Conservation (phyloP, 2,113 vertebrate genomes). For the Protobothrops flavoviridis region DNA sequence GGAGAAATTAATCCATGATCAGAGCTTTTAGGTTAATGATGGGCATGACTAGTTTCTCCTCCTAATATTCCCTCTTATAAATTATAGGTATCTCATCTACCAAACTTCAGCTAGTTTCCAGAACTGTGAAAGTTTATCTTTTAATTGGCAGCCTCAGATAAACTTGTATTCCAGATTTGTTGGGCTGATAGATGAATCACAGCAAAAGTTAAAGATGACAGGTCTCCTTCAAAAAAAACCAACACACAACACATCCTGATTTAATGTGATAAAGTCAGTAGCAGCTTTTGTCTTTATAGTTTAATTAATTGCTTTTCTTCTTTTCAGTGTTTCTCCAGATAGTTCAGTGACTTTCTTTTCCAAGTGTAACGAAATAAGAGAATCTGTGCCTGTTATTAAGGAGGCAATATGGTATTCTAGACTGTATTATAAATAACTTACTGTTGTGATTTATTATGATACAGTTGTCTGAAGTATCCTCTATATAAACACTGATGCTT, state of each 20-base stretch:
- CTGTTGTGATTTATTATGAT: conserved; percentile 52
- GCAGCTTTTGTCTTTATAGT: conserved; percentile 50
- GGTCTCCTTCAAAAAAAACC: not conserved
- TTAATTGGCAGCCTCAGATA: not conserved
- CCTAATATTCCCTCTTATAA: not conserved
- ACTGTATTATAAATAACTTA: conserved; percentile 44
- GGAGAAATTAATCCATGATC: too few species aligned
- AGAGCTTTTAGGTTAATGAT: not conserved
- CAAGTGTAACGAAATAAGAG: conserved; percentile 58
- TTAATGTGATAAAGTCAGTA: conserved; percentile 23
- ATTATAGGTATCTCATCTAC: not conserved
- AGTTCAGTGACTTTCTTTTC: conserved; percentile 57
- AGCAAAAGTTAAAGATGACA: not conserved
- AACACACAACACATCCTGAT: not conserved
- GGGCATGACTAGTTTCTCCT: not conserved
- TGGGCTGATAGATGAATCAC: not conserved
- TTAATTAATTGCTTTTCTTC: conserved; percentile 50
- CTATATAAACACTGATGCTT: conserved; percentile 31
- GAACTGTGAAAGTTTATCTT: not conserved
- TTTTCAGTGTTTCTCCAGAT: conserved; percentile 36
- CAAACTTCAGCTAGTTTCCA: not conserved
- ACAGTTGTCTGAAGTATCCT: conserved; percentile 47
- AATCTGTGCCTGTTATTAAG: conserved; percentile 24
- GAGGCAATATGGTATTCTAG: conserved; percentile 41
- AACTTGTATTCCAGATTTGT: not conserved